Evolutionary conservation across 2,797 vertebrate species (phyloP), one percentile per base, ranked within the genome.

Genomic region (Alosa sapidissima): DNA sequence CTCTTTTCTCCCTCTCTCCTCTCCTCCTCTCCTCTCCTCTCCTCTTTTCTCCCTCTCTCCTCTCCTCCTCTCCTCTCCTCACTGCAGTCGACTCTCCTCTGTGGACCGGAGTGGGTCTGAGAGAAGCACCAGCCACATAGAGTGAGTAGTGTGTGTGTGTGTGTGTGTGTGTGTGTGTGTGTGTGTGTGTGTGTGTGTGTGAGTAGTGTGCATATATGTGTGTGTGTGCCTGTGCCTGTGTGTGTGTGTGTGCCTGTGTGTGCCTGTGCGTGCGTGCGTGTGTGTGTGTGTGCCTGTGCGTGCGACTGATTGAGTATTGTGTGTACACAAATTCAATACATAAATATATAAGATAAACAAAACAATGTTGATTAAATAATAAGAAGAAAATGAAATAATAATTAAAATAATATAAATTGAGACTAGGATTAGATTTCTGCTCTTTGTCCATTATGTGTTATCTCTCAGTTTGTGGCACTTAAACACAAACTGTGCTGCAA

Each of bases 61-160:
- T 83, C 45, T 60, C 2, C 68, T 14, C 49, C 52, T 10, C 11
- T 28, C 9, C 10, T 65, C 24, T 33, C 3, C 72, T 78, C 28
- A 83, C 58, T 85, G 82, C 81, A 89, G 89, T 87, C 88, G 85
- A 85, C 85, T 88, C 81, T 85, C 90, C 24, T 86, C 85, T 78
- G 85, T 85, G 87, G 87, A 92, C 72, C 85, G 84, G 60, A 90
- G 85, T 84, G 83, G 84, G 86, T 90, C 91, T 85, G 88, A 89
- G 86, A 90, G 90, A 87, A 91, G 33, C 83, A 87, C 75, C 89
- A 89, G 85, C 90, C 90, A 90, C 75, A 91, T 88, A 89, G 88
- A 89, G 91, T 93, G 91, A 93, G 91, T 92, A 87, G 82, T 11
- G 82, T 62, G 10, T 84, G 41, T 9, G 24, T 86, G 81, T 62